Evolutionary conservation across 2,888 invertebrate genomes (phyloP).

Genomic region (Teinopalpus imperialis): DNA sequence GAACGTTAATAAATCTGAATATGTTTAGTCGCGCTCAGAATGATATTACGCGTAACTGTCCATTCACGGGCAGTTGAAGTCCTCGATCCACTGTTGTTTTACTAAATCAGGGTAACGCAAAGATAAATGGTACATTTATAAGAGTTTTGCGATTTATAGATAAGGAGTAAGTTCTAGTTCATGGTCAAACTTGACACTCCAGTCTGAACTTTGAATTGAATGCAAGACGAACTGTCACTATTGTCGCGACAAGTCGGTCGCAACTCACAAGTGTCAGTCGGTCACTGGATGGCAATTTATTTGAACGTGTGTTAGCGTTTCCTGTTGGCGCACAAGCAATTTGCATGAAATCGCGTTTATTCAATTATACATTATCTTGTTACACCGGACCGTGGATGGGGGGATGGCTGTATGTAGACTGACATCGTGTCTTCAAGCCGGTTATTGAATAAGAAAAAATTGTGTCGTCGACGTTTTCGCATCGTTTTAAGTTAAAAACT

Average conservation of each 20-base stretch:
- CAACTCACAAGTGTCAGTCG: constrained; percentile 54
- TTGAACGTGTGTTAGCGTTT: constrained; percentile 57
- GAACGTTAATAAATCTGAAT: constrained; percentile 44
- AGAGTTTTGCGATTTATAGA: constrained; percentile 27
- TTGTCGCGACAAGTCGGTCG: constrained; percentile 34
- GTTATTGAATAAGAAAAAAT: constrained; percentile 39
- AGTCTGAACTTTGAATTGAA: constrained; percentile 48
- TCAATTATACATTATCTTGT: constrained; percentile 72
- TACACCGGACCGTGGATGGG: constrained; percentile 52
- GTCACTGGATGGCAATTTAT: constrained; percentile 59
- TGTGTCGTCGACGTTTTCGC: constrained; percentile 32
- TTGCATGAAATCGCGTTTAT: constrained; percentile 71
- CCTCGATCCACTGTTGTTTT: constrained; percentile 14
- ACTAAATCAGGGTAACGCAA: constrained; percentile 11
- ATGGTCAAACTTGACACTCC: constrained; percentile 41
- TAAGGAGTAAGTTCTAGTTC: constrained; percentile 59
- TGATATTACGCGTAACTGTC: constrained; percentile 36
- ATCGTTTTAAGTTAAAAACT: constrained; percentile 55
- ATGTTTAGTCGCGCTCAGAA: constrained; percentile 50
- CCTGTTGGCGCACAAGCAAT: constrained; percentile 57
- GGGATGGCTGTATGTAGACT: constrained; percentile 51
- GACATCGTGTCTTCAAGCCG: constrained; percentile 50
- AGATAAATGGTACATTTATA: constrained; percentile 12
- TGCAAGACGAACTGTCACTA: constrained; percentile 52
- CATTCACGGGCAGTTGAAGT: constrained; percentile 25